These are phyloP conservation scores for Eumacrocentrus americanus DNA, from an alignment of 2,888 invertebrate genomes.

Conservation along the genomic window DNA sequence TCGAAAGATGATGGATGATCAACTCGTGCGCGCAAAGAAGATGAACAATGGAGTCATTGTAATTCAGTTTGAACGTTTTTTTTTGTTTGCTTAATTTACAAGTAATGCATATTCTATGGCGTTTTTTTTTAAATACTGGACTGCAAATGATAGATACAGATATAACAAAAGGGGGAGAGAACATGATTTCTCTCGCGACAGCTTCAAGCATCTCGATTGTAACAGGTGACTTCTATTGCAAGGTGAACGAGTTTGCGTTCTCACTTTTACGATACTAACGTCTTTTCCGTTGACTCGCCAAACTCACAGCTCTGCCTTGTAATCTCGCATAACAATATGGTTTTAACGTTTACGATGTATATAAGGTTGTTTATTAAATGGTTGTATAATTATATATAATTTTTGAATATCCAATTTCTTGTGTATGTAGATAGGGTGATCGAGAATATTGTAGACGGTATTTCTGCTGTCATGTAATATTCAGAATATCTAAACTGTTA, in stretches of 20 bases:
- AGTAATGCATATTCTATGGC: neutral
- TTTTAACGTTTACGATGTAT: neutral
- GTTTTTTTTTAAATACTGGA: neutral
- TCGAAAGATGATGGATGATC: neutral
- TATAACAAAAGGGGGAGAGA: too few species aligned
- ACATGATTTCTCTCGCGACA: neutral
- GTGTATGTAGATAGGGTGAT: too few species aligned
- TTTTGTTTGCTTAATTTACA: neutral
- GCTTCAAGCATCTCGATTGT: conserved; percentile 17
- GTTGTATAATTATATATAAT: neutral
- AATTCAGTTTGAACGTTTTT: neutral
- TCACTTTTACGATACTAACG: conserved; percentile 20
- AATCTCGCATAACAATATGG: neutral
- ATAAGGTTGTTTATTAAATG: neutral
- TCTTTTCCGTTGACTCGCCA: neutral
- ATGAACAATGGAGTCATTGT: neutral
- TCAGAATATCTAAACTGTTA: too few species aligned
- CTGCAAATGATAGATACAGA: too few species aligned
- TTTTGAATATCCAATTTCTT: neutral
- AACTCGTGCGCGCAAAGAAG: neutral
- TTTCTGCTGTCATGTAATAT: too few species aligned
- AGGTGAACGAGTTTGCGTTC: conserved; percentile 33
- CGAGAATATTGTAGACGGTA: too few species aligned
- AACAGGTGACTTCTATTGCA: conserved; percentile 32
- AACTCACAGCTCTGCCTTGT: neutral